Evolutionary conservation across 2,888 invertebrate species (phyloP).

Genomic region (Amphipyra tragopoginis): DNA sequence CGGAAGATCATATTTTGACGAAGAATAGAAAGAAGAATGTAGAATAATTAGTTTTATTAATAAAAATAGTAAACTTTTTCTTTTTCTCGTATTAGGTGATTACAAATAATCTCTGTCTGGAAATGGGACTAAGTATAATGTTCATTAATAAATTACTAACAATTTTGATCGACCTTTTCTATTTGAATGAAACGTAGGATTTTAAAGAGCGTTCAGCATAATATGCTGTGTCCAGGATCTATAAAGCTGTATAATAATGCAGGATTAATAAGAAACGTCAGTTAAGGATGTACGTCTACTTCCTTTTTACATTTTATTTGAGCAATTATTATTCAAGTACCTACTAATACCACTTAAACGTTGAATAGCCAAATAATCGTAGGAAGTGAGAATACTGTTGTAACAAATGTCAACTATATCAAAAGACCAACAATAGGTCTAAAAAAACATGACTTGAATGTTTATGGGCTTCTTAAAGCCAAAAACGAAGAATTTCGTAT

Average conservation of each 20-base stretch:
- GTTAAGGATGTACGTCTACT: constrained; percentile 39
- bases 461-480: constrained; percentile 60
- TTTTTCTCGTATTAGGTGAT: too few species aligned
- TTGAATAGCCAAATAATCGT: constrained; percentile 45
- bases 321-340: constrained; percentile 42
- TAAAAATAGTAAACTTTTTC: neutral
- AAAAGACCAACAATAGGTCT: constrained; percentile 61
- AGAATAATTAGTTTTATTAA: neutral
- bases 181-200: neutral
- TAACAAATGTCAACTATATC: constrained; percentile 39
- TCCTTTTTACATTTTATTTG: constrained; percentile 41
- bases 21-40: neutral
- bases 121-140: neutral
- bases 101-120: too few species aligned
- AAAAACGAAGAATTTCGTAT: constrained; percentile 73
- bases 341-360: constrained; percentile 7
- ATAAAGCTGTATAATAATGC: constrained; percentile 29
- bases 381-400: constrained; percentile 38
- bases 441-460: constrained; percentile 61
- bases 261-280: constrained; percentile 23
- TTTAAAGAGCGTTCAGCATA: constrained; percentile 6
- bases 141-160: neutral
- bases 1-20: neutral
- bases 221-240: constrained; percentile 13
- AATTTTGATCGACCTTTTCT: neutral